Percentiles rank a stretch among this genome's conserved stretches.
These are phyloP conservation scores for Oxycera nigricornis DNA, from an alignment of 2,888 invertebrate genomes.

Conservation along the genomic window DNA sequence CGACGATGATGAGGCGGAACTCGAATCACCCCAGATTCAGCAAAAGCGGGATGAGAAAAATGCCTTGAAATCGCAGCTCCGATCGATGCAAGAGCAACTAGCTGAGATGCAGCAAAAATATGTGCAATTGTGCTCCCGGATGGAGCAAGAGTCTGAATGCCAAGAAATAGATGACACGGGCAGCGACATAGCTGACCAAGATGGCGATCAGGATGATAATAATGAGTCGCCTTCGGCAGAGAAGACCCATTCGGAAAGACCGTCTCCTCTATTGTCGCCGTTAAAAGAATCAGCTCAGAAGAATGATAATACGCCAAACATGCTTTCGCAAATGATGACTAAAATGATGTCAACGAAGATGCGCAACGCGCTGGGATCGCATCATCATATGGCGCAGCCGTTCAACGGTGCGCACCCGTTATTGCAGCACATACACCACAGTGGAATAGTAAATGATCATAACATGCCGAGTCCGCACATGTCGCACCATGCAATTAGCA, in stretches of 20 bases:
- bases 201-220: slow-evolving; percentile 62
- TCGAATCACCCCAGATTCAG: slow-evolving; percentile 77
- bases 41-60: slow-evolving; percentile 88
- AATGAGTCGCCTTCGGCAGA: slow-evolving; percentile 54
- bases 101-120: slow-evolving; percentile 93
- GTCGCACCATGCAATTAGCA: slow-evolving; percentile 70
- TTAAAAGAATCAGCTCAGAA: slow-evolving; percentile 50
- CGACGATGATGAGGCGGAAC: slow-evolving; percentile 79
- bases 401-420: slow-evolving; percentile 68
- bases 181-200: slow-evolving; percentile 71
- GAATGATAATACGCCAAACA: slow-evolving; percentile 63
- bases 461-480: slow-evolving; percentile 57
- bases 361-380: slow-evolving; percentile 64
- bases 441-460: slow-evolving; percentile 52
- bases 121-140: slow-evolving; percentile 83
- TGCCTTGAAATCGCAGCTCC: slow-evolving; percentile 82
- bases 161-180: slow-evolving; percentile 77
- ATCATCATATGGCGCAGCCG: slow-evolving; percentile 67
- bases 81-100: slow-evolving; percentile 87
- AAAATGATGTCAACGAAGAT: slow-evolving; percentile 72
- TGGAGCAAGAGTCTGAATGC: slow-evolving; percentile 80
- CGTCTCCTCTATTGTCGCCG: slow-evolving; percentile 54
- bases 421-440: slow-evolving; percentile 65
- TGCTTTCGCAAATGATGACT: slow-evolving; percentile 71
- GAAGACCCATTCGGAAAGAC: slow-evolving; percentile 54